Base-by-base conservation (phyloP, 2,888 invertebrate genomes). In the Allolobophora icterica region DNA sequence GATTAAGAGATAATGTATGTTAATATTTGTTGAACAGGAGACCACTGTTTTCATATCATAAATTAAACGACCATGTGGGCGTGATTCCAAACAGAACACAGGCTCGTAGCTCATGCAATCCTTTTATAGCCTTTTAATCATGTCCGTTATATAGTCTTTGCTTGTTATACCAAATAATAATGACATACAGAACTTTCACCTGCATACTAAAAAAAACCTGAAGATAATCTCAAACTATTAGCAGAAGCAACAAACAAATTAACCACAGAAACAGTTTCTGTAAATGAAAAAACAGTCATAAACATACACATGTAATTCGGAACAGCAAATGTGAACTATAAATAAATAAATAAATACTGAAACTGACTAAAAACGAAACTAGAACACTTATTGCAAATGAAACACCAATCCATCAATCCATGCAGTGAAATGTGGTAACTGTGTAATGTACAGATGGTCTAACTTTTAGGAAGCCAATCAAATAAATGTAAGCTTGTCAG, bases 81-180 rank as follows among this genome's bases (percentile, higher is more conserved):
- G 71, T 71, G 52, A 71, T 71, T 71, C 30, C n/a, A n/a, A 71
- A n/a, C 71, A 71, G n/a, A 71, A 71, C n/a, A 71, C n/a, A n/a
- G 13, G 17, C 19, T n/a, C 45, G 3, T 45, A 58, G 4, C 30
- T 58, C 30, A 45, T 45, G 45, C 45, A 45, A 45, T 52, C 52
- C 52, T 19, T 52, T 52, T 21, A 52, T 52, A 24, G 19, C 71
- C n/a, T 71, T 71, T 71, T 71, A 71, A 71, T 71, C n/a, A n/a
- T 8, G 30, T 71, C 30, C 30, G 24, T 13, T 45, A 45, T 45
- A 45, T 45, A 45, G 17, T 45, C 40, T 19, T 45, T 52, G 52
- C 52, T 52, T 52, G 52, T 6, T 24, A 52, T 52, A 52, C 13
- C 42, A 24, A 11, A 71, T 71, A 71, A 71, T 71, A n/a, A 30